Evolutionary conservation across 2,113 vertebrate genomes (phyloP).

Genomic region (Bos taurus): ARS-UCD2.0 NC_037346.1:35359001-35359500

Average conservation of each 20-base stretch:
- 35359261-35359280: conserved; percentile 18
- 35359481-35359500: background rate
- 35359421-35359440: background rate
- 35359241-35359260: background rate
- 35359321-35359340: background rate
- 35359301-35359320: background rate
- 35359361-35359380: background rate
- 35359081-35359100: background rate
- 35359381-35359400: background rate
- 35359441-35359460: conserved; percentile 30
- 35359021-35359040: background rate
- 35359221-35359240: conserved; percentile 40
- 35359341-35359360: background rate
- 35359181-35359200: conserved; percentile 20
- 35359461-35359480: background rate
- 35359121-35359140: background rate
- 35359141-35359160: background rate
- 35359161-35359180: background rate
- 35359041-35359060: background rate
- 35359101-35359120: background rate
- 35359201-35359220: conserved; percentile 6
- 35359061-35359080: background rate
- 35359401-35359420: background rate
- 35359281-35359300: conserved; percentile 16
- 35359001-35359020: background rate